phyloP scores from a whole-genome alignment of 2,113 vertebrate species.

The Recurvirostra avosetta region DNA sequence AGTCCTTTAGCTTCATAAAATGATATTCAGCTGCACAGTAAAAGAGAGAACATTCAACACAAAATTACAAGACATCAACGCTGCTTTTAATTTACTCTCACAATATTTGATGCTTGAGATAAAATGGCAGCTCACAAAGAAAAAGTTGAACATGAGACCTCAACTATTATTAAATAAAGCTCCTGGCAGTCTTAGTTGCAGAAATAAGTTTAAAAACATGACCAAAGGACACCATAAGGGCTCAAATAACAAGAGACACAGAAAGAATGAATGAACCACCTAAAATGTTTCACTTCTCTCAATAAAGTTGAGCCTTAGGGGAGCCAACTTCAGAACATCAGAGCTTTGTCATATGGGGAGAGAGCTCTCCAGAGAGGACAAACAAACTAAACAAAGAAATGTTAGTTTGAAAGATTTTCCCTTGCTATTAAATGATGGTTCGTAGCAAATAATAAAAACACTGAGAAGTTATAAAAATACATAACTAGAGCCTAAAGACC shows the following conservation, averaged over 20 bases:
- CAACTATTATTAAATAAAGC: slow-evolving; percentile 58
- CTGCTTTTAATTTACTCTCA: slow-evolving; percentile 48
- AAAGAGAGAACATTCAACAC: neutral
- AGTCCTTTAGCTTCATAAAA: neutral
- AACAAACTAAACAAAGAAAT: slow-evolving; percentile 53
- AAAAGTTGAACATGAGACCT: slow-evolving; percentile 28
- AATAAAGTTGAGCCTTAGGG: slow-evolving; percentile 67
- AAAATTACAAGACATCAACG: neutral
- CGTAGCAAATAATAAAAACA: slow-evolving; percentile 51
- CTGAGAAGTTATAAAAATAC: slow-evolving; percentile 23
- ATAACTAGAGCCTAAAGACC: slow-evolving; percentile 47
- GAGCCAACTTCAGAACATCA: slow-evolving; percentile 39
- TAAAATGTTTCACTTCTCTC: slow-evolving; percentile 59
- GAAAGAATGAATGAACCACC: slow-evolving; percentile 67
- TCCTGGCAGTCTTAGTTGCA: slow-evolving; percentile 39
- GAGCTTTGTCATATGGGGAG: slow-evolving; percentile 49
- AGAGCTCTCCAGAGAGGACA: slow-evolving; percentile 56
- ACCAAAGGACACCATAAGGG: slow-evolving; percentile 43
- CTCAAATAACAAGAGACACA: slow-evolving; percentile 57
- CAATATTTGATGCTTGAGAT: slow-evolving; percentile 52
- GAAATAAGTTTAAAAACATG: slow-evolving; percentile 59
- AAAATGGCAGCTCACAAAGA: slow-evolving; percentile 46
- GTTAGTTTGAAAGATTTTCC: slow-evolving; percentile 40
- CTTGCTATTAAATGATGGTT: slow-evolving; percentile 48
- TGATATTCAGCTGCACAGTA: neutral